These are phyloP conservation scores for Colossoma macropomum DNA, from an alignment of 2,113 vertebrate species.

Conservation along the genomic window DNA sequence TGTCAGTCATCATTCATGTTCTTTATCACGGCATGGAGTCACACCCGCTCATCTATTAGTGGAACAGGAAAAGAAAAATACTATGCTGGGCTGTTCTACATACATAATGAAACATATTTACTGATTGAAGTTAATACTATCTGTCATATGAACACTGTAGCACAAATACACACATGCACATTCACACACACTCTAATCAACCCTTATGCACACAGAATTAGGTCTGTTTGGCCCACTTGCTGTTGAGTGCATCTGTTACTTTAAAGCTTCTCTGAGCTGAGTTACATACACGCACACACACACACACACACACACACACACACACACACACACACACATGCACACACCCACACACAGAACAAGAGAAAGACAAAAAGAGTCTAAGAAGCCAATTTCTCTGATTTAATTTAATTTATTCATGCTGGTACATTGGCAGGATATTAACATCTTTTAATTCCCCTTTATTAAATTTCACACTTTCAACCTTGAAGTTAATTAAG, in stretches of 20 bases:
- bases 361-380: constrained; percentile 55
- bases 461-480: constrained; percentile 80
- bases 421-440: constrained; percentile 71
- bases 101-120: no score
- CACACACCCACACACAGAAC: background rate
- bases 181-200: background rate
- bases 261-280: background rate
- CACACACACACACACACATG: constrained; percentile 17
- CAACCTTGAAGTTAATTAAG: constrained; percentile 82
- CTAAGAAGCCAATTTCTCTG: constrained; percentile 41
- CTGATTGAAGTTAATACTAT: constrained; percentile 43
- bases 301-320: background rate
- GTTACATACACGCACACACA: constrained; percentile 17
- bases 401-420: constrained; percentile 76
- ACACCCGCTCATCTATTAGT: background rate
- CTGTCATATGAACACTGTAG: constrained; percentile 37
- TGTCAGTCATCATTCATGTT: background rate
- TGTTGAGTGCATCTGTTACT: background rate
- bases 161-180: constrained; percentile 50
- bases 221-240: background rate
- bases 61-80: background rate
- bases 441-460: constrained; percentile 80
- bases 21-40: background rate
- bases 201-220: constrained; percentile 25
- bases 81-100: no score